Percentiles rank a stretch among this genome's conserved stretches.
Conservation (phyloP, 2,113 vertebrate genomes). For the Procapra przewalskii region DNA sequence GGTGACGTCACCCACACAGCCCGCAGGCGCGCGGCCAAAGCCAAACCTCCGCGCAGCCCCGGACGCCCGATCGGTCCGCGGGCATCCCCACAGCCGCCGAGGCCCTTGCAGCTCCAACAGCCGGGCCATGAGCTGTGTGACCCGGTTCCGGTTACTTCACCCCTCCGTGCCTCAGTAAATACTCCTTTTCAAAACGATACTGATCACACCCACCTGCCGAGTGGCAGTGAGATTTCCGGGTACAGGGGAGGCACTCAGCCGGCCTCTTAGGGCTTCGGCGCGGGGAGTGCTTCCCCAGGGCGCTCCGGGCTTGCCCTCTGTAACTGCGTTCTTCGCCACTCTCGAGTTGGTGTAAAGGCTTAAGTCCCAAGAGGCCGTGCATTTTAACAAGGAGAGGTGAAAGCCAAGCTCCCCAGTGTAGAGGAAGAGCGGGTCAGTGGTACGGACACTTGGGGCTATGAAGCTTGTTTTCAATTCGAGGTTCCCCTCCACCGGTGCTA, state of each 20-base stretch:
- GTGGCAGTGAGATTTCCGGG: background rate
- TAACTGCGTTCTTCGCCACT: background rate
- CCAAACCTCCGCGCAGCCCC: background rate
- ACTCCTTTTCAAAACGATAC: background rate
- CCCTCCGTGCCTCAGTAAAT: background rate
- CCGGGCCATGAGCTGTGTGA: background rate
- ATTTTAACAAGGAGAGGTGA: background rate
- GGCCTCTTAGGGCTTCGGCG: background rate
- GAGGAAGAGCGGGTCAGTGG: background rate
- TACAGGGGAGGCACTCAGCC: background rate
- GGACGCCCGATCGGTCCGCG: background rate
- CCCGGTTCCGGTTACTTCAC: background rate
- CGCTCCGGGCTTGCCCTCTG: background rate
- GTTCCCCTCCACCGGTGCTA: background rate
- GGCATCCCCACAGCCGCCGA: background rate
- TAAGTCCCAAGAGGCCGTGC: background rate
- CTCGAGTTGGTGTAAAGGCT: accelerated
- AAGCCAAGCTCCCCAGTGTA: background rate
- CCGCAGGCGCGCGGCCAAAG: too few relatives aligned
- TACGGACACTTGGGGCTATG: too few relatives aligned
- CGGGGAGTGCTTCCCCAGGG: background rate
- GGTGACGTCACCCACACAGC: background rate
- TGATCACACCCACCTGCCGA: background rate
- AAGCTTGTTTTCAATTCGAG: background rate
- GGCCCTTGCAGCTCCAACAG: background rate